Base-by-base conservation (phyloP, 2,113 vertebrate species). In the Burhinus bistriatus region DNA sequence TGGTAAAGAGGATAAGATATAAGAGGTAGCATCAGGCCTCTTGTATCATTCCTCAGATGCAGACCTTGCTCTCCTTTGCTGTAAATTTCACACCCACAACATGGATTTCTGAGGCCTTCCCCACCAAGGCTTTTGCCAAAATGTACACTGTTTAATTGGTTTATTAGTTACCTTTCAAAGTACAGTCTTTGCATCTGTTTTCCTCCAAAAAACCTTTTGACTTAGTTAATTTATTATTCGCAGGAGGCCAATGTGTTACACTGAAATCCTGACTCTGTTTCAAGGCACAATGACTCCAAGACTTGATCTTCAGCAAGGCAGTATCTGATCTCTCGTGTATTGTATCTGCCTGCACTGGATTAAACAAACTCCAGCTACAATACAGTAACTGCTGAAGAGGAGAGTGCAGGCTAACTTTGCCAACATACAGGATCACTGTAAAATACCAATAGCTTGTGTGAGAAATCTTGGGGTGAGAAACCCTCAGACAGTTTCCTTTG, bases 341-440 rank as follows among this genome's bases (percentile, higher is more conserved):
- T 83, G 40, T 49, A 55, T 83, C 85, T 89, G 59, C 47, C 90
- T 89, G 83, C 38, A n/a, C 87, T 34, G 69, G 89, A 54, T 68
- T 42, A 79, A 96, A 87, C 83, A 76, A 96, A 83, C 77, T 64
- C 30, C 27, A n/a, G 68, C 70, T 68, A 14, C 83, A n/a, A 32
- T 12, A 64, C 4, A 4, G 42, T 11, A 79, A 88, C 19, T 61
- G 57, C 17, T 4, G 12, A 72, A 59, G 58, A 76, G 57, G 65
- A 55, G 61, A 65, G 34, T 34, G 11, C 65, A 45, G 44, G 40
- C 52, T 45, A 54, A 40, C 54, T 93, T 34, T 64, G 83, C 73
- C 45, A 78, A 16, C 44, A 58, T 3, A 51, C 36, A 65, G 77
- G 15, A 62, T 76, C 25, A 38, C 38, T 64, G 3, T 30, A 62